Evolutionary conservation across 2,113 vertebrate genomes (phyloP).

Genomic region (Elanus axillaris): DNA sequence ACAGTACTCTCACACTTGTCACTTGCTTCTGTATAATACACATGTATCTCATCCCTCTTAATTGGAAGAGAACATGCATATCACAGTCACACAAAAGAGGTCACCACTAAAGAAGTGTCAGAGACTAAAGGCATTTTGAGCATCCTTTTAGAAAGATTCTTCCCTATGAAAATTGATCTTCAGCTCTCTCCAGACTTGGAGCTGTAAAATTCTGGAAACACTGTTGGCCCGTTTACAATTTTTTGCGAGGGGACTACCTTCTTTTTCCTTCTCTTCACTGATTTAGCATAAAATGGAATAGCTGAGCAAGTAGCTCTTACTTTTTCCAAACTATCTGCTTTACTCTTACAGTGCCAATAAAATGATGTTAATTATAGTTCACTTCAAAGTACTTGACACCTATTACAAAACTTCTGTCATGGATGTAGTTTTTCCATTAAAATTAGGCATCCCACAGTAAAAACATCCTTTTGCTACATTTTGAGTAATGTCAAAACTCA

Average conservation of each 20-base stretch:
- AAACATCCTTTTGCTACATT: constrained; percentile 21
- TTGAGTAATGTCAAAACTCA: constrained; percentile 53
- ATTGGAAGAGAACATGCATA: neutral
- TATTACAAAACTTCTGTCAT: constrained; percentile 43
- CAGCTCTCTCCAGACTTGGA: neutral
- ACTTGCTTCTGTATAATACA: neutral
- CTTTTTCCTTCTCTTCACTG: neutral
- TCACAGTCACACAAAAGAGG: neutral
- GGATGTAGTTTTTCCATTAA: constrained; percentile 28
- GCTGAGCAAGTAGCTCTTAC: neutral
- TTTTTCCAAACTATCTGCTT: neutral
- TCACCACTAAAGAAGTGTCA: neutral
- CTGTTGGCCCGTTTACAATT: fast-evolving
- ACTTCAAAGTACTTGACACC: constrained; percentile 35
- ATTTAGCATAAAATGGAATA: neutral
- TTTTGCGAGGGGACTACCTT: neutral
- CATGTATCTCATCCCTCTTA: neutral
- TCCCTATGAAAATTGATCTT: neutral
- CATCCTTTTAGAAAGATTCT: neutral
- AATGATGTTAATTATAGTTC: constrained; percentile 41
- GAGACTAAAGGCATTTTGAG: neutral
- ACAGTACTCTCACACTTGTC: neutral
- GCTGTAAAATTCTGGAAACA: neutral
- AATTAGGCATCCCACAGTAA: constrained; percentile 14
- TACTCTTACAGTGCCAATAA: constrained; percentile 1